Percentiles rank a stretch among this genome's conserved stretches.
Evolutionary conservation across 2,888 invertebrate genomes (phyloP).

Genomic region (Platycnemis pennipes): DNA sequence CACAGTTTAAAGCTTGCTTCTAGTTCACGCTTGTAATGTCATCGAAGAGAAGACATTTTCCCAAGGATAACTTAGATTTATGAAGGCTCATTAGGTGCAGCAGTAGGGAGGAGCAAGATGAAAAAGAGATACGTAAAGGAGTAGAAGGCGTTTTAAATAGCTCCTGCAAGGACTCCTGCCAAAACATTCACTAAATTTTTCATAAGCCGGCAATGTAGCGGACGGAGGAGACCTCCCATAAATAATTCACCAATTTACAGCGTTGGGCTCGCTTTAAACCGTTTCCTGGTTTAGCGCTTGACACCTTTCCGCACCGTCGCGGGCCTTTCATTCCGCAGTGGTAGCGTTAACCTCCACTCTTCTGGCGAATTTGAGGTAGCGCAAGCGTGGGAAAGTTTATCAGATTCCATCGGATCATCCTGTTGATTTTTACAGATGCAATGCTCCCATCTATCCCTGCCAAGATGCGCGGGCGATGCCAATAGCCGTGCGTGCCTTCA

Average conservation of each 20-base stretch:
- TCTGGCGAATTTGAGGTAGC: neutral
- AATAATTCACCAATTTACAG: conserved; percentile 20
- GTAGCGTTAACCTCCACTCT: neutral
- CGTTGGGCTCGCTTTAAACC: neutral
- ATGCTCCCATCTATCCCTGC: neutral
- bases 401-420: conserved; percentile 20
- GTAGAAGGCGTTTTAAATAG: neutral
- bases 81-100: neutral
- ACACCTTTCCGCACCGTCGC: conserved; percentile 36
- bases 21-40: neutral
- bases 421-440: conserved; percentile 36
- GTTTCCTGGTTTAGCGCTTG: conserved; percentile 8
- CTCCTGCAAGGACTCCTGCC: neutral
- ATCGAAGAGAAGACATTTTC: neutral
- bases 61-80: neutral
- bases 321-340: neutral
- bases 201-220: neutral
- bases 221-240: conserved; percentile 10
- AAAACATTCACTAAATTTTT: conserved; percentile 26
- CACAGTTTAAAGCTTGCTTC: neutral
- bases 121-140: neutral
- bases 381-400: conserved; percentile 25
- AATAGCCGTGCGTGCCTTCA: neutral
- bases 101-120: neutral
- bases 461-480: conserved; percentile 24